A percentile compares a stretch with the other conserved stretches of the same genome.
Conservation (phyloP, 2,113 vertebrate species). For the Xiphophorus maculatus region DNA sequence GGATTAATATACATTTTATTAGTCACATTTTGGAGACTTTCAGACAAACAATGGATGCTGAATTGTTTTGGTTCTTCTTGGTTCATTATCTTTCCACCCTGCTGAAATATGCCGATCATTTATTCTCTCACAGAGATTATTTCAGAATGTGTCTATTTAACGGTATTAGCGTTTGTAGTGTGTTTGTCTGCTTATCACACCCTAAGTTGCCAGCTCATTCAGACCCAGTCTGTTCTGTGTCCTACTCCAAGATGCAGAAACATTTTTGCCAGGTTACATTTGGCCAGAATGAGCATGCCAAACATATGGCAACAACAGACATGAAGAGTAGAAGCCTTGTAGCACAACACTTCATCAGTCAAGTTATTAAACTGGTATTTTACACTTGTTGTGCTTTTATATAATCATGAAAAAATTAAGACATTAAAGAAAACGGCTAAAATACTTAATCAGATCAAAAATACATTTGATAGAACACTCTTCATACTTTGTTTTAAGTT, state of each 20-base stretch:
- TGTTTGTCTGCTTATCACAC: slow-evolving; percentile 11
- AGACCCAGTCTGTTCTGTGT: slow-evolving; percentile 35
- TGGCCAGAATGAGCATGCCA: slow-evolving; percentile 16
- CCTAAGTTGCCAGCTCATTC: slow-evolving; percentile 31
- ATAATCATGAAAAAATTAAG: background rate
- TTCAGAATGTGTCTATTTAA: slow-evolving; percentile 28
- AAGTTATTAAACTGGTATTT: background rate
- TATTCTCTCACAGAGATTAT: slow-evolving; percentile 14
- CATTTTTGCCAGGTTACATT: slow-evolving; percentile 15
- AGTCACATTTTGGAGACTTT: background rate
- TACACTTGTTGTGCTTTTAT: background rate
- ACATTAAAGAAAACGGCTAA: background rate
- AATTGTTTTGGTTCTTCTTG: background rate
- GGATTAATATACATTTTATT: background rate
- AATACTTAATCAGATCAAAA: background rate
- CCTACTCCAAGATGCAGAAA: slow-evolving; percentile 22
- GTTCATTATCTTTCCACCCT: slow-evolving; percentile 29
- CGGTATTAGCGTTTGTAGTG: slow-evolving; percentile 19
- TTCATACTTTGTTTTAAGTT: background rate
- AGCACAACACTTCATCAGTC: background rate
- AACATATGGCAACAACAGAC: slow-evolving; percentile 19
- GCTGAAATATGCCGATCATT: slow-evolving; percentile 28
- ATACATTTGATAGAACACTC: background rate
- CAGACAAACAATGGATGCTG: background rate
- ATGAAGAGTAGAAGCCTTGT: background rate